Evolutionary conservation across 2,888 invertebrate species (phyloP), one percentile per base, ranked within the genome.

Genomic region (Saturnia japonica): DNA sequence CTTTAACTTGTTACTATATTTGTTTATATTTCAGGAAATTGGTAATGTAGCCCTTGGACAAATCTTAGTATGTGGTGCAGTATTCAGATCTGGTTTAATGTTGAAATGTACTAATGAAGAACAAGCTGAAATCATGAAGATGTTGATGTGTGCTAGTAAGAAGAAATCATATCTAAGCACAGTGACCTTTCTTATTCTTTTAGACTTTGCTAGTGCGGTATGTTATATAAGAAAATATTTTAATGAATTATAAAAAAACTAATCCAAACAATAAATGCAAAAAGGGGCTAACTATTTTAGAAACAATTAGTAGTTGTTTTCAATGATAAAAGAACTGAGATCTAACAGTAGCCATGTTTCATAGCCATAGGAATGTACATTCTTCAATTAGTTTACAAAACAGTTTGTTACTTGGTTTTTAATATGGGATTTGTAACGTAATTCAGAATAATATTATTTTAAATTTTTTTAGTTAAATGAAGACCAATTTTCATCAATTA

Each of bases 11-110:
- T 12, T 57, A 28, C 14, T 28, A 25, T 57, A 47, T 28, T 12
- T 71, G 22, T 62, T 68, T 69, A 47, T 47, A n/a, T 77, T 74
- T 62, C 78, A 97, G 97, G 97, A 97, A 94, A 95, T 96, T 80
- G 96, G 96, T 54, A 96, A 97, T 90, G 95, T 96, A 68, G 94
- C 95, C 47, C 95, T 96, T 34, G 97, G 97, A 0, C 95, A 96
- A 81, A 95, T 97, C 74, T 89, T 97, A 77, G 94, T 95, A 0
- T 96, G 96, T 82, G 96, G 96, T 34, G 96, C 97, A 4, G 82
- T 97, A 47, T 94, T 97, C 73, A 94, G 96, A 68, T 96, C 97
- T 0, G 95, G 95, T 28, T 88, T 95, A 68, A 94, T 96, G 77
- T 76, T 88, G 1, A 91, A 91, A 76, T 91, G 91, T 75, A 86